Conservation (phyloP, 1,140 invertebrate genomes). For the Sitobion miscanthi region DNA sequence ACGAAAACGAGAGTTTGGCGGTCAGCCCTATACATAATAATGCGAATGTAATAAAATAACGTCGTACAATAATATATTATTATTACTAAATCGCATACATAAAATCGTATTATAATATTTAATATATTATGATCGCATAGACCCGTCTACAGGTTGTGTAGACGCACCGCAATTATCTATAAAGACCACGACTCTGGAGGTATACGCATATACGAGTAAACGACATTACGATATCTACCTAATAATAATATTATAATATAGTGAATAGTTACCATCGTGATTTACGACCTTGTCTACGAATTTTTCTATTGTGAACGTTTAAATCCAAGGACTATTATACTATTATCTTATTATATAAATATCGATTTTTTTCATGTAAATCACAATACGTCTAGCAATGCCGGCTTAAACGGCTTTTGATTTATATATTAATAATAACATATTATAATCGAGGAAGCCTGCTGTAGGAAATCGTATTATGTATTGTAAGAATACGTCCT, state of each 20-base stretch:
- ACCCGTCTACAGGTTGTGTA: neutral
- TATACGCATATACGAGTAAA: neutral
- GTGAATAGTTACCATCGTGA: neutral
- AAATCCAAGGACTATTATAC: neutral
- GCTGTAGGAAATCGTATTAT: neutral
- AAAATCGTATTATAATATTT: neutral
- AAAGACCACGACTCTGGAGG: neutral
- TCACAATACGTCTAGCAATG: neutral
- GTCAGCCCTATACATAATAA: neutral
- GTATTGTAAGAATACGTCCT: neutral
- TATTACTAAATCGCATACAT: neutral
- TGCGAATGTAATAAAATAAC: neutral
- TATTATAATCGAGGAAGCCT: neutral
- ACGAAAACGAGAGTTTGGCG: neutral
- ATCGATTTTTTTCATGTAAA: neutral
- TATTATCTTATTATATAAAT: neutral
- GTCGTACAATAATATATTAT: neutral
- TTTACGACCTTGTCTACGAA: conserved; percentile 16
- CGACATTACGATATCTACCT: neutral
- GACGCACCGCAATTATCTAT: neutral
- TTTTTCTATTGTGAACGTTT: neutral
- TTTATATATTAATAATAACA: neutral
- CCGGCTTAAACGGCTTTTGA: neutral
- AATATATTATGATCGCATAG: neutral
- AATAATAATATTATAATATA: neutral